Percentiles rank a stretch among this genome's conserved stretches.
phyloP scores from a whole-genome alignment of 2,797 vertebrate species.

The Todus mexicanus region DNA sequence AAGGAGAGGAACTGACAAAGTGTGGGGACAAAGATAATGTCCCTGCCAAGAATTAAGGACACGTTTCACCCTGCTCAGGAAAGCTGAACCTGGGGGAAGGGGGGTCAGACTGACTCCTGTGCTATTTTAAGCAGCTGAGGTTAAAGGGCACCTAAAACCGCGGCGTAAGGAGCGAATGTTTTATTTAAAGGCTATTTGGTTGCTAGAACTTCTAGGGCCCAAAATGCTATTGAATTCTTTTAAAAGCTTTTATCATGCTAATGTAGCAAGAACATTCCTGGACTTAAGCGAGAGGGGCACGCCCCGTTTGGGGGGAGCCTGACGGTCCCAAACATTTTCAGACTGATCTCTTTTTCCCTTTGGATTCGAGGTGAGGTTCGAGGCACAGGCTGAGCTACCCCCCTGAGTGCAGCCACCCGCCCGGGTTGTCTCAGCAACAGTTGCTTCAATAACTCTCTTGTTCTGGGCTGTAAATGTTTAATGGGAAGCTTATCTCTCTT shows the following conservation, averaged over 20 bases:
- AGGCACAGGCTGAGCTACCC: neutral
- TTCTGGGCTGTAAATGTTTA: conserved; percentile 52
- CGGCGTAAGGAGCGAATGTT: neutral
- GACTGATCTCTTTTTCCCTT: accelerated
- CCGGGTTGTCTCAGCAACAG: conserved; percentile 11
- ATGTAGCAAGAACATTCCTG: accelerated
- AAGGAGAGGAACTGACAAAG: neutral
- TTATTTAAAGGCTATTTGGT: neutral
- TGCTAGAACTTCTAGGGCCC: neutral
- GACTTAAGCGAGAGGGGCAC: accelerated
- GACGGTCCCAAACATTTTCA: neutral
- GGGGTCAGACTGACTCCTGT: neutral
- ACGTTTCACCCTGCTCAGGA: neutral
- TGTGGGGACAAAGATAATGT: neutral
- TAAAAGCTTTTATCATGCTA: neutral
- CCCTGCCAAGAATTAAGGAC: neutral
- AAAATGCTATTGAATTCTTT: neutral
- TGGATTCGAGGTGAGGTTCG: neutral
- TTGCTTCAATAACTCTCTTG: neutral
- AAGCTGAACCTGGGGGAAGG: neutral
- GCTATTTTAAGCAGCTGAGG: neutral
- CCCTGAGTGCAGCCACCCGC: neutral
- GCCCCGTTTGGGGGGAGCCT: accelerated
- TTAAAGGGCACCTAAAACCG: neutral
- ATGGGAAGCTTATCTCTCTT: conserved; percentile 41